A percentile compares a stretch with the other conserved stretches of the same genome.
These are phyloP conservation scores for Apostichopus japonicus DNA, from an alignment of 35 echinoderm and acorn worm species.

Conservation along the genomic window DNA sequence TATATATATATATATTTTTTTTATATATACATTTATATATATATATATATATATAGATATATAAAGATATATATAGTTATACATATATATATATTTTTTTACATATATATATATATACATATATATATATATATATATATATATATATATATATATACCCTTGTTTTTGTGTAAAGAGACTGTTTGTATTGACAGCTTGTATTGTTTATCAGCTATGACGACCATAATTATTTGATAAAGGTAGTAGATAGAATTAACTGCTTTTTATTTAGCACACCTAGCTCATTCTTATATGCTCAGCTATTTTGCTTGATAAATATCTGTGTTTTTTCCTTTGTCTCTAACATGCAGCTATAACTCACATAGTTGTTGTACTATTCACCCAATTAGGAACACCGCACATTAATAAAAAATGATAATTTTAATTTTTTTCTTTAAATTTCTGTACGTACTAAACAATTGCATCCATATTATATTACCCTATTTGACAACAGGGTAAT, in stretches of 20 bases:
- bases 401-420: neutral
- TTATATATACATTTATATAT: too few species aligned
- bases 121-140: too few species aligned
- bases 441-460: neutral
- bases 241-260: neutral
- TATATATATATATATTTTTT: too few species aligned
- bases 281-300: neutral
- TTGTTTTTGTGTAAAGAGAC: too few species aligned
- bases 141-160: too few species aligned
- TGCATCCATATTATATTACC: neutral
- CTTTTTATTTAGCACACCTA: neutral
- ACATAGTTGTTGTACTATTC: neutral
- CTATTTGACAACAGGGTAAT: too few species aligned
- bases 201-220: too few species aligned
- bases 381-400: neutral
- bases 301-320: neutral
- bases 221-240: neutral
- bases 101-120: too few species aligned
- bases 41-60: too few species aligned
- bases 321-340: neutral
- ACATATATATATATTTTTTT: too few species aligned
- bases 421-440: neutral
- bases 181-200: too few species aligned
- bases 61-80: too few species aligned
- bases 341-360: neutral